Percentiles rank a stretch among this genome's conserved stretches.
Conservation (phyloP, 2,797 vertebrate species). For the Serranus cabrilla region DNA sequence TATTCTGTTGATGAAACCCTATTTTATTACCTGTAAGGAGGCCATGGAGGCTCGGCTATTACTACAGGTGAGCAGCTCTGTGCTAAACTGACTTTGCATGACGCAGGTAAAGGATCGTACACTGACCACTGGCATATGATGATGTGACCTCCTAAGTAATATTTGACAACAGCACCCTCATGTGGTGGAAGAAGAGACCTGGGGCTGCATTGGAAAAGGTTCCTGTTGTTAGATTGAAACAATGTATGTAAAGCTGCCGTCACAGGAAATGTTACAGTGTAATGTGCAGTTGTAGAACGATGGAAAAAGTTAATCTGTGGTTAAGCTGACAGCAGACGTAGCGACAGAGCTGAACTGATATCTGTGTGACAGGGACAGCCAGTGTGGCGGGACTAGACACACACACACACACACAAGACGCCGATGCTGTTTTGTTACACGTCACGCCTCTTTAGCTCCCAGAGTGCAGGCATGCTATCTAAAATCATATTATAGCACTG, state of each 20-base stretch:
- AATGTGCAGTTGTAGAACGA: too few relatives aligned
- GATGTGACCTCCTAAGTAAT: not conserved
- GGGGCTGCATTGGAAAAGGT: not conserved
- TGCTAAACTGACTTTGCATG: not conserved
- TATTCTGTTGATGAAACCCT: constrained; percentile 97
- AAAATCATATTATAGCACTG: too few relatives aligned
- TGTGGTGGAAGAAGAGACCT: constrained; percentile 35
- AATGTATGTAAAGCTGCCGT: not conserved
- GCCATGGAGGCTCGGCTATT: constrained; percentile 96
- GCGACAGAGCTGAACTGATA: too few relatives aligned
- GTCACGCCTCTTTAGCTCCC: too few relatives aligned
- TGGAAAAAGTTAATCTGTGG: too few relatives aligned
- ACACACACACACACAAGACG: too few relatives aligned
- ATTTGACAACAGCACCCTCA: constrained; percentile 36
- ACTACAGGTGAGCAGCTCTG: constrained; percentile 88
- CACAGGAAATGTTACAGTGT: too few relatives aligned
- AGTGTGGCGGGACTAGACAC: too few relatives aligned
- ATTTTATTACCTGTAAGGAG: constrained; percentile 98
- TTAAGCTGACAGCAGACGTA: too few relatives aligned
- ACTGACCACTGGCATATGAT: not conserved
- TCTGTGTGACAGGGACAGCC: too few relatives aligned
- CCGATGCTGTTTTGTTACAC: too few relatives aligned
- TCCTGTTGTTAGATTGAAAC: not conserved
- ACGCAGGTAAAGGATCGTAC: not conserved
- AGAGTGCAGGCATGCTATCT: too few relatives aligned